phyloP scores from a whole-genome alignment of 2,113 vertebrate genomes.

The Corynorhinus townsendii region DNA sequence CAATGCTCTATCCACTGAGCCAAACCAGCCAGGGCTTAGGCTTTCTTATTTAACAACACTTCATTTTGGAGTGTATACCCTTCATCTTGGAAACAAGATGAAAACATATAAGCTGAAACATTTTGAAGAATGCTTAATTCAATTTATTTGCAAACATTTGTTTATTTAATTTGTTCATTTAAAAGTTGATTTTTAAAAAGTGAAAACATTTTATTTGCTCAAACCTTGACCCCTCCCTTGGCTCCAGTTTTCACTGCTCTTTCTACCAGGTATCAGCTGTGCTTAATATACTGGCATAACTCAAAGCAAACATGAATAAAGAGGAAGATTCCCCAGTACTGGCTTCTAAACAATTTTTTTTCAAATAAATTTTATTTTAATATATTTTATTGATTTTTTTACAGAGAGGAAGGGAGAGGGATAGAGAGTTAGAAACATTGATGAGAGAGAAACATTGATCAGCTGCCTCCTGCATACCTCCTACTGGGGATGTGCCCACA shows the following conservation, averaged over 20 bases:
- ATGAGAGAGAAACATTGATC: too few species aligned
- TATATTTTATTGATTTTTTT: too few species aligned
- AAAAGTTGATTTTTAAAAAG: too few species aligned
- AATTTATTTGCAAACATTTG: not conserved
- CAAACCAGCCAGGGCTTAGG: not conserved
- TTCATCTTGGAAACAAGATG: not conserved
- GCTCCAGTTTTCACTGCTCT: not conserved
- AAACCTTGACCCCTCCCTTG: not conserved
- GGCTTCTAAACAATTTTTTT: conserved; percentile 6
- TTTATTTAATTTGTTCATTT: too few species aligned
- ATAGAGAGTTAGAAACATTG: too few species aligned
- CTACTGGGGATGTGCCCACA: too few species aligned
- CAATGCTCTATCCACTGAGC: too few species aligned
- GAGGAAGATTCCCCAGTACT: not conserved
- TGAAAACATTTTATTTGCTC: not conserved
- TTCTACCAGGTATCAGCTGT: not conserved
- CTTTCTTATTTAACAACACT: conserved; percentile 7
- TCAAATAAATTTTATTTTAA: too few species aligned
- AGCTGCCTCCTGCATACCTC: too few species aligned
- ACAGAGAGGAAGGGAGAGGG: too few species aligned
- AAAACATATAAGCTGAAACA: not conserved
- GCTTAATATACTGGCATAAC: not conserved
- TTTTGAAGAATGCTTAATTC: conserved; percentile 14
- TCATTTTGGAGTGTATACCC: conserved; percentile 11
- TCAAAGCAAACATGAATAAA: not conserved